Conservation (phyloP, 1,140 invertebrate genomes). For the Euura saliciscinereae region DNA sequence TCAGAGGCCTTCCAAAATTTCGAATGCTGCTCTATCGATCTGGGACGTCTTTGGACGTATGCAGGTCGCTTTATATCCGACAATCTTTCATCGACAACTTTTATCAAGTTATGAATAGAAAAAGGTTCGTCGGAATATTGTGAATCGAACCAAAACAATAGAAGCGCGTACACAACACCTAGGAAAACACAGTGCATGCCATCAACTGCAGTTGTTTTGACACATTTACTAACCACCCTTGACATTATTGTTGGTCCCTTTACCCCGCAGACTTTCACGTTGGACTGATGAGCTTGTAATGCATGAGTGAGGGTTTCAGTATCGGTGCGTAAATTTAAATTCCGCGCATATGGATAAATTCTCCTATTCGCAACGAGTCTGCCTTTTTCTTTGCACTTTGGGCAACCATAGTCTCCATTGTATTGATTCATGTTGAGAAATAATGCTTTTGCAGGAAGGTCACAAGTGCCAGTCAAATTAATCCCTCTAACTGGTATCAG, state of each 20-base stretch:
- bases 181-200: conserved; percentile 28
- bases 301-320: too few relatives aligned
- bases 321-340: too few relatives aligned
- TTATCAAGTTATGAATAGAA: neutral
- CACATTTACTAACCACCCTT: conserved; percentile 20
- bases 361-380: too few relatives aligned
- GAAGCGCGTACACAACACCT: conserved; percentile 13
- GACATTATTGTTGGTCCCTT: conserved; percentile 22
- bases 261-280: conserved; percentile 11
- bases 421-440: too few relatives aligned
- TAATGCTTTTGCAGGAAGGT: too few relatives aligned
- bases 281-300: too few relatives aligned
- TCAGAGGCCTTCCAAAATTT: conserved; percentile 10
- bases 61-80: conserved; percentile 10
- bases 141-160: neutral
- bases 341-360: too few relatives aligned
- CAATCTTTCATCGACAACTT: neutral
- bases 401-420: too few relatives aligned
- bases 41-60: conserved; percentile 12
- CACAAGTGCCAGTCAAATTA: too few relatives aligned
- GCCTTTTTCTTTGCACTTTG: too few relatives aligned
- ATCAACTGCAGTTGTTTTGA: conserved; percentile 24
- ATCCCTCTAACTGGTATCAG: too few relatives aligned
- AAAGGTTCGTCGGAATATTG: too few relatives aligned
- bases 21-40: conserved; percentile 13